A percentile compares a stretch with the other conserved stretches of the same genome.
phyloP scores from a whole-genome alignment of 2,113 vertebrate genomes.

The Globicephala melas region DNA sequence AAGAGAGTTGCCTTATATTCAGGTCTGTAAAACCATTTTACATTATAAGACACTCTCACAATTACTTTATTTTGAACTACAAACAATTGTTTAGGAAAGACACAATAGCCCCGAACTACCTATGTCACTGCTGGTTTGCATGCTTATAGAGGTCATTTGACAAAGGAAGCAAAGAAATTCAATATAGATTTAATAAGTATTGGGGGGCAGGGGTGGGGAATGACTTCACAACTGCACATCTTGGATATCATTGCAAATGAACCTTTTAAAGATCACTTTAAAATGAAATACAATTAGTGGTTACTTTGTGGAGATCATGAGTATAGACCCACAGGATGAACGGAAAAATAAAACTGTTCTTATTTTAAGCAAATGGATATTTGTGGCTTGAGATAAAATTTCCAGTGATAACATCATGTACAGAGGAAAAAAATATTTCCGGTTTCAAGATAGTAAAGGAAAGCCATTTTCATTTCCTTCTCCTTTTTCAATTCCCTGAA shows the following conservation, averaged over 20 bases:
- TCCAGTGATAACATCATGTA: slow-evolving; percentile 51
- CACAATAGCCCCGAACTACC: background rate
- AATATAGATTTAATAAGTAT: slow-evolving; percentile 8
- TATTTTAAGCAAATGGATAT: slow-evolving; percentile 64
- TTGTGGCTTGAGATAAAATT: slow-evolving; percentile 65
- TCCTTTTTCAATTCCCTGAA: background rate
- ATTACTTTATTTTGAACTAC: slow-evolving; percentile 30
- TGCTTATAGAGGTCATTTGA: background rate
- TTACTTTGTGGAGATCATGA: slow-evolving; percentile 56
- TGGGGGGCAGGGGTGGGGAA: background rate
- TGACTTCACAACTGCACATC: slow-evolving; percentile 41
- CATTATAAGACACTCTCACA: background rate
- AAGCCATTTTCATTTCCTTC: slow-evolving; percentile 35
- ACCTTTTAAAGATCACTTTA: slow-evolving; percentile 59
- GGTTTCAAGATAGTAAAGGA: slow-evolving; percentile 16
- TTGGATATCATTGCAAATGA: slow-evolving; percentile 48
- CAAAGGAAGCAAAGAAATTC: slow-evolving; percentile 30
- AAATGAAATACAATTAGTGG: slow-evolving; percentile 71
- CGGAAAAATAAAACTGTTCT: slow-evolving; percentile 58
- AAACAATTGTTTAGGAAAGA: slow-evolving; percentile 14
- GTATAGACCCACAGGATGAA: slow-evolving; percentile 49
- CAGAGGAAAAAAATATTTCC: slow-evolving; percentile 4
- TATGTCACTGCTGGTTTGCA: background rate
- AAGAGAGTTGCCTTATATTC: background rate
- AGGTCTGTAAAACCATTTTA: background rate